A percentile compares a stretch with the other conserved stretches of the same genome.
phyloP scores from a whole-genome alignment of 2,888 invertebrate species.

The Gryllus longicercus region DNA sequence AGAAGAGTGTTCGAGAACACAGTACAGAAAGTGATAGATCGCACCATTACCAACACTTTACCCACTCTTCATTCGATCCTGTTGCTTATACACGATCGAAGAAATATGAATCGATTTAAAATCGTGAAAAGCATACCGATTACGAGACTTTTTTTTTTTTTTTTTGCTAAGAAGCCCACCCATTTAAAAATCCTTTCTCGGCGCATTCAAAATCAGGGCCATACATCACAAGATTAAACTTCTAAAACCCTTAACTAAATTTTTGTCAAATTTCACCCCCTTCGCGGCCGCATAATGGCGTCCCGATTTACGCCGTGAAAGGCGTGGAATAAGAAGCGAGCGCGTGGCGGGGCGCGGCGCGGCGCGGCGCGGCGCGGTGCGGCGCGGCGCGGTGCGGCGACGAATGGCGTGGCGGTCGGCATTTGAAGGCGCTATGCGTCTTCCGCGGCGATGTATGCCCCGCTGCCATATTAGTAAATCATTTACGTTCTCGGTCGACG shows the following conservation, averaged over 20 bases:
- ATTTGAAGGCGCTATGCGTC: not conserved
- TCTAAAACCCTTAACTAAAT: slow-evolving; percentile 1
- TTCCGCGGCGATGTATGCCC: not conserved
- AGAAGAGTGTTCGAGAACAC: too few species aligned
- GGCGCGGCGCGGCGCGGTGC: too few species aligned
- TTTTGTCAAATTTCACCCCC: slow-evolving; percentile 7
- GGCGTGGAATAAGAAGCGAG: not conserved
- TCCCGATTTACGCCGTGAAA: not conserved
- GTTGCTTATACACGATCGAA: not conserved
- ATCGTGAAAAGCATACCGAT: not conserved
- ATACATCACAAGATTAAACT: slow-evolving; percentile 17
- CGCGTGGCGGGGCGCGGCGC: not conserved
- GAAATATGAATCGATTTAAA: slow-evolving; percentile 17
- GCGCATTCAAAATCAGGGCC: not conserved
- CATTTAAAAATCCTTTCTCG: not conserved
- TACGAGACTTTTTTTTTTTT: not conserved
- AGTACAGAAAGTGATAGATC: not conserved
- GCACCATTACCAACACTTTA: not conserved
- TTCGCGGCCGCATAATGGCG: not conserved
- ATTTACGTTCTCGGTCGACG: not conserved
- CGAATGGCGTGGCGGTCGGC: not conserved
- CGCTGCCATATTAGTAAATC: slow-evolving; percentile 17
- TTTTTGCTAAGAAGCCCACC: not conserved
- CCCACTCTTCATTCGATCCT: not conserved
- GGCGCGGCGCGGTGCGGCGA: not conserved